Percentiles rank a stretch among this genome's conserved stretches.
phyloP scores from a whole-genome alignment of 2,797 vertebrate species.

The Malacoctenus gilli region DNA sequence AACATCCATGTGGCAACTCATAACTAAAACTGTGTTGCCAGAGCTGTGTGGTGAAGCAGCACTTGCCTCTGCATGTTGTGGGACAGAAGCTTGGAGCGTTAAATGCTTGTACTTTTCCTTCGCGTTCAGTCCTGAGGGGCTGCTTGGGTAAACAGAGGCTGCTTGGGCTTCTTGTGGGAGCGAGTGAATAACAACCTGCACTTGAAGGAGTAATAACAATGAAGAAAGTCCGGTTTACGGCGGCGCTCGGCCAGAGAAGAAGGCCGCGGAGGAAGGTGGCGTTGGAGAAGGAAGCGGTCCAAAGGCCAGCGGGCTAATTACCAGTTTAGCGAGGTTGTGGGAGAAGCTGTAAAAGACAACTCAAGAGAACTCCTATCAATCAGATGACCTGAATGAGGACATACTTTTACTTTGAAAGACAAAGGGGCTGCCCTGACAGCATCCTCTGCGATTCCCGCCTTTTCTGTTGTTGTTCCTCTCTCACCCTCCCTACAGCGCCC shows the following conservation, averaged over 20 bases:
- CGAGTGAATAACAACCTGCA: neutral
- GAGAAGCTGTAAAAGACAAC: neutral
- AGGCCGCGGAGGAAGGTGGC: neutral
- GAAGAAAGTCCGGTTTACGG: neutral
- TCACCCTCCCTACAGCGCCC: neutral
- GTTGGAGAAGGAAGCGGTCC: neutral
- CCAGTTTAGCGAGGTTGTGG: conserved; percentile 3
- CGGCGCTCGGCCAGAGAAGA: neutral
- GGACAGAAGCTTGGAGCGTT: too few species aligned
- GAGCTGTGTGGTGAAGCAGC: too few species aligned
- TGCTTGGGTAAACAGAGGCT: too few species aligned
- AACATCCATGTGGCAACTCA: too few species aligned
- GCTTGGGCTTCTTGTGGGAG: too few species aligned
- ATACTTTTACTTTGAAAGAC: conserved; percentile 4
- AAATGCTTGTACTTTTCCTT: too few species aligned
- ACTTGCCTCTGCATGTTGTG: too few species aligned
- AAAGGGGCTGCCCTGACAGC: neutral
- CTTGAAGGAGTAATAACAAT: neutral
- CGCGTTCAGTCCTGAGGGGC: too few species aligned
- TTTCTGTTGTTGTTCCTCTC: neutral
- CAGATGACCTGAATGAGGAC: conserved; percentile 8
- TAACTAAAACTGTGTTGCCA: too few species aligned
- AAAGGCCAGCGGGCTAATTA: conserved; percentile 1
- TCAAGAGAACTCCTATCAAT: neutral
- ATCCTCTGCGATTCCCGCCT: neutral